Base-by-base conservation (phyloP, 2,888 invertebrate genomes). In the Drosophila histrio region DNA sequence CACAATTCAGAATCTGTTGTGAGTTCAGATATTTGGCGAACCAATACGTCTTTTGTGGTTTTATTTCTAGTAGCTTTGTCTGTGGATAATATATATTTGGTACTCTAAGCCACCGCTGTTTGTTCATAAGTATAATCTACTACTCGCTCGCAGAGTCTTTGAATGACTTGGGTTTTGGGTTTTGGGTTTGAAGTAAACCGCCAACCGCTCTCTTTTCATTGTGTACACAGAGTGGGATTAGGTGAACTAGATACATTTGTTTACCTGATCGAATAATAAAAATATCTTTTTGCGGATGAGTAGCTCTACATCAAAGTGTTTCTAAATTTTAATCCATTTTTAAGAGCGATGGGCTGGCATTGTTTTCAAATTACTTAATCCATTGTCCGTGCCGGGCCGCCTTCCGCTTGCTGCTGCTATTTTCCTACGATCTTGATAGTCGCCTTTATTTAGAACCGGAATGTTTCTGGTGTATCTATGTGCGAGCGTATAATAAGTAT, bases 321-420 rank as follows among this genome's bases (percentile, higher is more conserved):
- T 58, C 49, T 21, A 62, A 66, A 62, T 68, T 67, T 54, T 75
- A 77, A 83, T 83, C 84, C 79, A 75, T 67, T 83, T 77, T 71
- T 71, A 39, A 60, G 62, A 69, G 65, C 49, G 52, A 56, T 67
- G 49, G 46, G 52, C 13, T 57, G 46, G 39, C 38, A 72, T 71
- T 76, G 71, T 81, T 65, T 62, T 44, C 28, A 74, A 73, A 78
- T 78, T 69, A 70, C 54, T 65, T 71, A 73, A 75, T 75, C 72
- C 65, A 52, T 65, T 68, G 62, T 44, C 52, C 13, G 5, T 38
- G 30, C 49, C 21, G 34, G 11, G 49, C 46, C 39, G 49, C 15
- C 28, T 32, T 38, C 4, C 19, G 17, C 21, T 30, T 17, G n/a
- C 17, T 8, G n/a, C 17, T 8, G 47, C 38, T 28, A 32, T 47